Evolutionary conservation across 2,113 vertebrate species (phyloP), one percentile per base, ranked within the genome.

Genomic region (Ammodytes marinus): DNA sequence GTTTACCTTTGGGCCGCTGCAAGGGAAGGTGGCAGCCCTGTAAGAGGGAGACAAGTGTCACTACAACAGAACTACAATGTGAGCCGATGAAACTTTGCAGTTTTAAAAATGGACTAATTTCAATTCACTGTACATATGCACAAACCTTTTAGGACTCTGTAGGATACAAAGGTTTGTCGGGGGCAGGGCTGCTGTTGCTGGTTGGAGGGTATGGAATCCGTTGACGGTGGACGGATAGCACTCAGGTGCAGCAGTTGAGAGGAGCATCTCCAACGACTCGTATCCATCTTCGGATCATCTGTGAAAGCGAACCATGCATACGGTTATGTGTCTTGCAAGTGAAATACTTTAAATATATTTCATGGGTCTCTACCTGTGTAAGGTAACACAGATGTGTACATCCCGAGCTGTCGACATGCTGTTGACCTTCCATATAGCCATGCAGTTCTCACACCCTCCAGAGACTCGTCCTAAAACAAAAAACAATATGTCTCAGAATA

Each of bases 1-100:
- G 53, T 71, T 90, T 90, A 95, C 95, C 92, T 90, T 45, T 55
- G 46, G 6, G 47, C 35, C 4, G 59, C 47, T n/a, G 60, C 46
- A 8, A 87, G 64, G 5, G 85, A 57, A 65, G 87, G 46, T 11
- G 72, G 55, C 5, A 72, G 17, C 37, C 82, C 94, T 95, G 77
- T 74, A 87, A 88, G 59, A 61, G 37, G 6, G 2, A 84, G 13
- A 72, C 0, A 0, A 39, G 19, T 55, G 61, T 81, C 3, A 80
- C 11, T 64, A 19, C 7, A 63, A 27, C 59, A 50, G 47, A 66
- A 35, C 0, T 0, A 52, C 45, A 64, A 5, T 58, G 27, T 50
- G 27, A 15, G 13, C 45, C 43, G 11, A 46, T 3, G 2, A 53
- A 19, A 45, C 52, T 17, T 68, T 42, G 3, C 3, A 55, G 9